A percentile compares a stretch with the other conserved stretches of the same genome.
These are phyloP conservation scores for Himalopsyche phryganea DNA, from an alignment of 1,140 invertebrate species.

Conservation along the genomic window DNA sequence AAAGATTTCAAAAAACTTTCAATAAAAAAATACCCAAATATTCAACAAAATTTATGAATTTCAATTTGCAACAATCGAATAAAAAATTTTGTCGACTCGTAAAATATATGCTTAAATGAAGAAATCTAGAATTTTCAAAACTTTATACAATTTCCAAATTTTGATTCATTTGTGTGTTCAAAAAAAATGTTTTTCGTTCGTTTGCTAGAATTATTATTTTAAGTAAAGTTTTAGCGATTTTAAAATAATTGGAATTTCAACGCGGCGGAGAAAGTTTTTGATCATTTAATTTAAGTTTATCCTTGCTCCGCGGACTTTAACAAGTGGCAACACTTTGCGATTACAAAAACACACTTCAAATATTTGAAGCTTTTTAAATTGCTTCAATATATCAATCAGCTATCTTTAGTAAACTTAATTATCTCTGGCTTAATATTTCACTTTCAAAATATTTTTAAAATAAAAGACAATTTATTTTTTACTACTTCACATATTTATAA, in stretches of 20 bases:
- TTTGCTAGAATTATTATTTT: conserved; percentile 1
- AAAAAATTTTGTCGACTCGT: too few species aligned
- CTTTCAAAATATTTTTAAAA: too few species aligned
- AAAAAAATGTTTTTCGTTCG: not conserved
- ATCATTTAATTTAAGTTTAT: conserved; percentile 23
- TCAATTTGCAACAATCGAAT: too few species aligned
- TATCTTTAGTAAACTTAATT: not conserved
- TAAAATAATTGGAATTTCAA: conserved; percentile 16
- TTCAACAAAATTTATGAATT: too few species aligned
- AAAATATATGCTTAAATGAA: too few species aligned
- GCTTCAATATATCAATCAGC: not conserved
- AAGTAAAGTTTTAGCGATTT: conserved; percentile 7
- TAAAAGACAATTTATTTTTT: too few species aligned
- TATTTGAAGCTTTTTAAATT: too few species aligned
- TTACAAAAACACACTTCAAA: not conserved
- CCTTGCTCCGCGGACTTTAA: not conserved
- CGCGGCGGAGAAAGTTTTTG: conserved; percentile 10
- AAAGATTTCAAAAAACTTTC: too few species aligned
- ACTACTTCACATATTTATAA: too few species aligned
- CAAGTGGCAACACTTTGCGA: conserved; percentile 9
- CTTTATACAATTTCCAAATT: not conserved
- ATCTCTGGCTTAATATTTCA: too few species aligned
- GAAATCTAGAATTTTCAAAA: too few species aligned
- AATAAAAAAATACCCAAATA: too few species aligned
- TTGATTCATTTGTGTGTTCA: conserved; percentile 2